Base-by-base conservation (phyloP, 2,888 invertebrate genomes). In the Brenthis hecate region DNA sequence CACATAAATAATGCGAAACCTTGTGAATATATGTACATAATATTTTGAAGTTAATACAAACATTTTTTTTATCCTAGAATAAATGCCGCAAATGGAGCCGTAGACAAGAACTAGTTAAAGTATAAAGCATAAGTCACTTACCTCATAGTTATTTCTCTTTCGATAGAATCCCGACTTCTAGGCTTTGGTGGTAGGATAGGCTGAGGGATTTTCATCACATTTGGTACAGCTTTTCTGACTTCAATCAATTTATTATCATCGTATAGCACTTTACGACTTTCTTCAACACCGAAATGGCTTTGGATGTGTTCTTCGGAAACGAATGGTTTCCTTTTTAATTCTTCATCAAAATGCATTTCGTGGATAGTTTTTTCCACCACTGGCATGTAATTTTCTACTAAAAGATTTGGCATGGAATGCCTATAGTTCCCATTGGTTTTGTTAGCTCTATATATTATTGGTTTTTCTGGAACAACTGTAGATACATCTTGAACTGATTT, bases 401-500 rank as follows among this genome's bases (percentile, higher is more conserved):
- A 78, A 2, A 93, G 76, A 76, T 93, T 93, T 0, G 93, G 93
- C 93, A 93, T 93, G 0, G 93, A 93, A 69, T 93, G 93, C 47
- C 93, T 81, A 71, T 93, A 90, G 63, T 81, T 86, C 13, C 83
- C 81, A 23, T 81, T 84, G 4, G 73, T 72, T 57, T 76, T 71
- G 47, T 81, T 83, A 32, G 61, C 66, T 16, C 80, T 78, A 11
- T 81, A 84, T 65, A 81, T 80, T 70, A 84, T 85, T 3, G 85
- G 89, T 71, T 89, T 93, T 65, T 85, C 92, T 32, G 84, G 90
- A 48, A 81, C 81, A 65, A 77, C 85, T 79, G 77, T 84, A 13
- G 87, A 94, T 11, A 96, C 90, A 75, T 96, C 95, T 77, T 95
- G 95, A 51, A 95, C 89, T 0, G 96, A 95, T 65, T 94, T 93